phyloP scores from a whole-genome alignment of 2,797 vertebrate genomes.

The Setipinna tenuifilis region DNA sequence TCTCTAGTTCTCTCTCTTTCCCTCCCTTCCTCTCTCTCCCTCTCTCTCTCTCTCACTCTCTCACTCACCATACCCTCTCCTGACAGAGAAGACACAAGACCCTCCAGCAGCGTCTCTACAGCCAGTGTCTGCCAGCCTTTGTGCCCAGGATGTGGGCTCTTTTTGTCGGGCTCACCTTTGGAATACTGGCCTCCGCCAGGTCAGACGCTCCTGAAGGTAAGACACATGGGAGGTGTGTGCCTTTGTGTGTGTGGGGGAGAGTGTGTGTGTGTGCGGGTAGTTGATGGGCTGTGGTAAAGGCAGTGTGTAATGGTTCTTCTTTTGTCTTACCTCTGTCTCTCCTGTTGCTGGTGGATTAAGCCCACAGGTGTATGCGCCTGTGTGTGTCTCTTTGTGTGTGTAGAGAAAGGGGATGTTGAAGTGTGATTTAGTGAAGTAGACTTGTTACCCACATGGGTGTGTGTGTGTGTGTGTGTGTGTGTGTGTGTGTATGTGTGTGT shows the following conservation, averaged over 20 bases:
- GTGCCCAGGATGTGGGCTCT: slow-evolving; percentile 72
- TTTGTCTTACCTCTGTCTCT: slow-evolving; percentile 37
- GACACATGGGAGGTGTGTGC: slow-evolving; percentile 45
- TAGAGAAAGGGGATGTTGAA: not conserved
- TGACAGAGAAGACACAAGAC: slow-evolving; percentile 66
- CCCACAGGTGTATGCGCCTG: not conserved
- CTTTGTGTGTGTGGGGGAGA: not conserved
- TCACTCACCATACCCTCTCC: slow-evolving; percentile 57
- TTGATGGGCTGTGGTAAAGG: not conserved
- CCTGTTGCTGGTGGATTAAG: slow-evolving; percentile 42
- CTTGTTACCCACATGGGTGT: not conserved
- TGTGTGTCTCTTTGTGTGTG: slow-evolving; percentile 21
- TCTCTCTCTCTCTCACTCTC: slow-evolving; percentile 40
- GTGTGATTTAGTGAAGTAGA: not conserved
- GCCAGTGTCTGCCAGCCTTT: slow-evolving; percentile 57
- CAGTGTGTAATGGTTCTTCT: slow-evolving; percentile 45
- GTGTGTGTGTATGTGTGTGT: slow-evolving; percentile 22
- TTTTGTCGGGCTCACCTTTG: slow-evolving; percentile 69
- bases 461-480: slow-evolving; percentile 32
- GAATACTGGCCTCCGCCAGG: slow-evolving; percentile 72
- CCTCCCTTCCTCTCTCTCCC: slow-evolving; percentile 31
- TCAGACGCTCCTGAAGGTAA: slow-evolving; percentile 68
- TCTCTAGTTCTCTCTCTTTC: slow-evolving; percentile 37
- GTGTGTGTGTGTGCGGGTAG: not conserved
- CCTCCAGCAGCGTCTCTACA: slow-evolving; percentile 59